Evolutionary conservation across 2,888 invertebrate species (phyloP).

Genomic region (Pyrrhia umbra): DNA sequence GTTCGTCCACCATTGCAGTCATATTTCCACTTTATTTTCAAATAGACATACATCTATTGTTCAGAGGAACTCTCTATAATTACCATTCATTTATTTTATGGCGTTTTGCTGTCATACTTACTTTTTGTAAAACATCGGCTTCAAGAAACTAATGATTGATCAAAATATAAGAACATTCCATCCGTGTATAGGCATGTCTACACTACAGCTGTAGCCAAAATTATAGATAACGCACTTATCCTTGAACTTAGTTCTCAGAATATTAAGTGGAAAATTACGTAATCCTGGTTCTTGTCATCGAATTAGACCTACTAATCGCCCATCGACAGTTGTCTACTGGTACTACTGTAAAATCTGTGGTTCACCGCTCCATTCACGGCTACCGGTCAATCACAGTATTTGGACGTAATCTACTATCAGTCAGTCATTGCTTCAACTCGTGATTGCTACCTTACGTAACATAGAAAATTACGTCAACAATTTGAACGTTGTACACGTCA

Average conservation of each 20-base stretch:
- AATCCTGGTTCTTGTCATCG: constrained; percentile 6
- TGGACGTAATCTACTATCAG: background rate
- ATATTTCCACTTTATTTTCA: background rate
- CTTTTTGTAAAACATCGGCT: background rate
- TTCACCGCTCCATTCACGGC: background rate
- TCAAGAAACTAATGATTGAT: background rate
- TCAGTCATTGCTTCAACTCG: constrained; percentile 14
- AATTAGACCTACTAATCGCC: background rate
- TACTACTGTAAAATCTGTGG: background rate
- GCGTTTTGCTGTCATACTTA: too few relatives aligned
- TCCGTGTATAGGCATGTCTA: background rate
- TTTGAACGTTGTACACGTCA: constrained; percentile 27
- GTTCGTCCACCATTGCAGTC: background rate
- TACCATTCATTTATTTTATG: background rate
- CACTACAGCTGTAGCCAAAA: constrained; percentile 1
- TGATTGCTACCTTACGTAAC: constrained; percentile 35
- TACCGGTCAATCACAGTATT: background rate
- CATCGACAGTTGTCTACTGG: background rate
- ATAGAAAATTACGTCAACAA: constrained; percentile 31
- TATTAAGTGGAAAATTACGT: constrained; percentile 23
- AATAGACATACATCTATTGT: background rate
- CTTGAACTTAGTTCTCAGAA: constrained; percentile 46
- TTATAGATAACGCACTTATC: constrained; percentile 5
- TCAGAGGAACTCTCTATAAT: background rate
- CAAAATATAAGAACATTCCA: background rate